Evolutionary conservation across 1,140 invertebrate genomes (phyloP), one percentile per base, ranked within the genome.

Genomic region (Tetramorium parvispinum): DNA sequence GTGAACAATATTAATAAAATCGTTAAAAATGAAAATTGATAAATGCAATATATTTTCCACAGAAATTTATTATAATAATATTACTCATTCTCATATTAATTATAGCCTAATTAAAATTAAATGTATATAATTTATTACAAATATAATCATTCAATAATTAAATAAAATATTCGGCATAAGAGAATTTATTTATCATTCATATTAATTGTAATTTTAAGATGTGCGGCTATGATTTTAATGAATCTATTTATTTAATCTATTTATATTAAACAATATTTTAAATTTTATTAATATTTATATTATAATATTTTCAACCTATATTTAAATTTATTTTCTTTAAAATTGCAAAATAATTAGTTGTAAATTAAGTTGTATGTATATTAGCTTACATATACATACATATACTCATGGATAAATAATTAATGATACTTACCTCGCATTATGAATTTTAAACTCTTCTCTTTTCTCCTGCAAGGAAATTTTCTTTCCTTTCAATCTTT

Each of bases 401-500:
- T 32, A 32, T 13, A 46, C 11, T 11, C 27, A 24, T 27, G 13
- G 10, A 24, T 40, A 70, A 51, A 79, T 51, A 81, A 68, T 49
- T 66, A 37, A 32, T 37, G 5, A 0, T 21, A 40, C 85, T 75
- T 76, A 87, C 85, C 68, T 75, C n/a, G n/a, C n/a, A n/a, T n/a
- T n/a, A n/a, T n/a, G n/a, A n/a, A n/a, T n/a, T n/a, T n/a, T n/a
- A n/a, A n/a, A n/a, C n/a, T n/a, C n/a, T 6, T 49, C n/a, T 13
- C 13, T 46, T 27, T 1, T 11, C 2, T 40, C 18, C 40, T 0
- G 46, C n/a, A 13, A 16, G n/a, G 21, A 18, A 49, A 21, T 49
- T 53, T 32, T 21, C 8, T 13, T 32, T 53, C 49, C 32, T 63
- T 40, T 40, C 27, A 37, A 79, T 57, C 18, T 59, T 73, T 40